Evolutionary conservation across 2,113 vertebrate species (phyloP).

Genomic region (Thinocorus orbignyianus): DNA sequence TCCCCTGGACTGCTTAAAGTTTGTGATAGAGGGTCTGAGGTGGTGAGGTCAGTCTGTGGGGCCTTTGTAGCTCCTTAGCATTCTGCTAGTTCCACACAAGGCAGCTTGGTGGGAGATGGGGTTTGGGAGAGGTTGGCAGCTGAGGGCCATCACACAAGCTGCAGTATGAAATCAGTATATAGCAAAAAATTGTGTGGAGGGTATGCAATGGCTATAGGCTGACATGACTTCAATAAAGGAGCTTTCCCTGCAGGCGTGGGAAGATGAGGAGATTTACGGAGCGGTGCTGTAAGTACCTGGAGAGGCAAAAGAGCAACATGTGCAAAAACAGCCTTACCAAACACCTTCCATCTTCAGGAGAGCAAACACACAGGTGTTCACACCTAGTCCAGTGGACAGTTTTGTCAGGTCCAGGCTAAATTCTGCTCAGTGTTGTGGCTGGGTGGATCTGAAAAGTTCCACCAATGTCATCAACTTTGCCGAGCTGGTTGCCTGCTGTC

Average conservation of each 20-base stretch:
- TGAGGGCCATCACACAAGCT: background rate
- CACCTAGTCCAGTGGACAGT: too few relatives aligned
- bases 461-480: background rate
- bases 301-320: background rate
- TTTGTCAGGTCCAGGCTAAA: background rate
- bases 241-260: background rate
- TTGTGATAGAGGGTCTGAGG: background rate
- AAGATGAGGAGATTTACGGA: fast-evolving
- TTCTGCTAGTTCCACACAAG: background rate
- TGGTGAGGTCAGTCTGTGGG: background rate
- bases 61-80: background rate
- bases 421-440: background rate
- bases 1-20: background rate
- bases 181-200: background rate
- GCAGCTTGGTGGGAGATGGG: background rate
- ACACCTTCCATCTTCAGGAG: background rate
- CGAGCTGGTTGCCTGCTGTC: fast-evolving
- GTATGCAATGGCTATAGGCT: background rate
- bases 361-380: background rate
- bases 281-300: background rate
- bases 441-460: background rate
- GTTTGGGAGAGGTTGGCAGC: background rate
- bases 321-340: background rate
- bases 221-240: background rate
- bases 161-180: background rate